phyloP scores from a whole-genome alignment of 2,888 invertebrate species.

The Torymus texanus region DNA sequence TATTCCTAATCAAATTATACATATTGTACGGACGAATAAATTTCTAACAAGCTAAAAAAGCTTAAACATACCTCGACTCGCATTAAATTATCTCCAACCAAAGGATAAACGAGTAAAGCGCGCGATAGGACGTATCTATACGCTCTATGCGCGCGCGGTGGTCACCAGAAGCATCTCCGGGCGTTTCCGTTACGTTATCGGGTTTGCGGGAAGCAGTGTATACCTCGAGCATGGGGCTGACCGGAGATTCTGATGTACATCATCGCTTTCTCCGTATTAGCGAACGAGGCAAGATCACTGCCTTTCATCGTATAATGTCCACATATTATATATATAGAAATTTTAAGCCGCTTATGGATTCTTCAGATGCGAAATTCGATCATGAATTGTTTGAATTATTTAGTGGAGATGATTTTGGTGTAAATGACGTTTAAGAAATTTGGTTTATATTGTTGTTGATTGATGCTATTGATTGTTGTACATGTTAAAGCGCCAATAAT shows the following conservation, averaged over 20 bases:
- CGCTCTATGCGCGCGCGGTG: constrained; percentile 11
- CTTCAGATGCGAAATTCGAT: no score
- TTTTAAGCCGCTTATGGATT: constrained; percentile 28
- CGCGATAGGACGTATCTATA: background rate
- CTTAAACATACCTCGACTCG: no score
- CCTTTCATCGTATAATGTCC: no score
- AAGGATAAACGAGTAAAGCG: background rate
- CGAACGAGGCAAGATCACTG: background rate
- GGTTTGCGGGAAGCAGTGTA: constrained; percentile 17
- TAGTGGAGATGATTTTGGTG: no score
- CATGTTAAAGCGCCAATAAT: no score
- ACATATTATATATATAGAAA: background rate
- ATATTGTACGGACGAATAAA: no score
- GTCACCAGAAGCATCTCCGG: constrained; percentile 29
- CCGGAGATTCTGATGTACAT: constrained; percentile 19
- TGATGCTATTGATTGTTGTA: no score
- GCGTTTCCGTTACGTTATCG: constrained; percentile 47
- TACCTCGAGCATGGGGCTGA: constrained; percentile 17
- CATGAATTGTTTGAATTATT: no score
- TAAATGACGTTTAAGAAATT: no score
- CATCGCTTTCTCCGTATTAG: constrained; percentile 13
- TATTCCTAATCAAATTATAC: no score
- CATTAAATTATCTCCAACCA: background rate
- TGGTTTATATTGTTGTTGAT: no score
- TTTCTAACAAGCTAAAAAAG: no score